Evolutionary conservation across 2,113 vertebrate species (phyloP), one percentile per base, ranked within the genome.

Genomic region (Notarius lentiginosus): DNA sequence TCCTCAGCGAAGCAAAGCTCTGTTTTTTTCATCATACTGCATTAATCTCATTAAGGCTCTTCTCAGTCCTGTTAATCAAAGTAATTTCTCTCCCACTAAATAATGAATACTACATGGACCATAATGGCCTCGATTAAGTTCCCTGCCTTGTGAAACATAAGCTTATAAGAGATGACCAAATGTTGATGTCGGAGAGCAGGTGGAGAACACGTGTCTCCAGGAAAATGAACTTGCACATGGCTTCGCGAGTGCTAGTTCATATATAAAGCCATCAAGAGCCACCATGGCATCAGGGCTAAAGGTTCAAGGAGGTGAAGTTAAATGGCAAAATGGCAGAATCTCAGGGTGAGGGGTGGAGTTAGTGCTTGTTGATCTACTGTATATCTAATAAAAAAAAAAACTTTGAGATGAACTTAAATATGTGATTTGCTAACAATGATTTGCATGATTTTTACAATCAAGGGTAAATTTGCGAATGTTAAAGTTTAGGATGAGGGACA

Each of bases 161-260:
- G 72, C 82, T 84, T 22, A 27, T 84, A 86, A 88, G 87, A 90
- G 70, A 86, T 61, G 93, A 93, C 92, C 93, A 90, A 94, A 94
- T 94, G 93, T 92, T 93, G 89, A 88, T 90, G 84, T 88, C 89
- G 47, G 92, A 94, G 92, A 93, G 92, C 47, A 15, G 20, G 6
- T 0, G 12, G 11, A 15, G 84, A 89, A 89, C 87, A 91, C 1
- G 70, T 18, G 18, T 18, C 70, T 73, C 70, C 34, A 20, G 70
- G 10, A 7, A 18, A 1, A 22, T 0, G 11, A 9, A 7, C 75
- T n/a, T 53, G 27, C 73, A 53, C 12, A 53, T 1, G 15, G 30
- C 27, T 58, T 79, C 53, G 58, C 27, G 7, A 58, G 55, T 0
- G n/a, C 15, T 20, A 4, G 5, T 1, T 34, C 1, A 30, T 34